Base-by-base conservation (phyloP, 2,888 invertebrate genomes). In the Blastobasis lacticolella region DNA sequence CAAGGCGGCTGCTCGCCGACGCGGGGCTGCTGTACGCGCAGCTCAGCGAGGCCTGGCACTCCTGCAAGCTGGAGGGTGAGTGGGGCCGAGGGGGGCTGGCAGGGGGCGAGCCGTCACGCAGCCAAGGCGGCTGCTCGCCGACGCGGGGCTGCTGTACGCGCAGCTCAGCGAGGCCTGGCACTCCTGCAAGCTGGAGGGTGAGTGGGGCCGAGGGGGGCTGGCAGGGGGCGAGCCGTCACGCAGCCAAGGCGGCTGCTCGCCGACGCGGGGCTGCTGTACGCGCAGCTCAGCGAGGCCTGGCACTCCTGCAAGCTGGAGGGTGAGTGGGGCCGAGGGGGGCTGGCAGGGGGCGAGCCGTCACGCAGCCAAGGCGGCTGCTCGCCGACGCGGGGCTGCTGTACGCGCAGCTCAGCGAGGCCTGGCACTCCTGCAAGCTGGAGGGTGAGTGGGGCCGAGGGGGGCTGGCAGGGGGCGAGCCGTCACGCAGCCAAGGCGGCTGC, bases 221-320 rank as follows among this genome's bases (percentile, higher is more conserved):
- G n/a, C n/a, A n/a, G n/a, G n/a, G n/a, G n/a, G n/a, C n/a, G n/a
- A 6, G 9, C 4, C 7, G n/a, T n/a, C n/a, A n/a, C n/a, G n/a
- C 41, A 41, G 10, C 38, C n/a, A 23, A 7, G 40, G 9, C 5
- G 6, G 5, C 38, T 47, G 10, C 9, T 40, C 6, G 42, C 94
- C 9, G 94, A 94, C 76, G 93, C 94, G 44, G 92, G 92, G 45
- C 89, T 94, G 58, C 92, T 94, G 64, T 93, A 93, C 75, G 90
- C 90, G 48, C 90, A 90, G 67, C 81, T 95, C 48, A 90, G 91
- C 72, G 89, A 88, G 45, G 90, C 91, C 41, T 92, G 90, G 85
- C 87, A 90, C 54, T 78, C 85, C 5, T 81, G 79, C 49, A 85
- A 89, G 60, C 82, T 90, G 10, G 80, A 80, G 10, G 90, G 90